phyloP scores from a whole-genome alignment of 1,140 invertebrate genomes.

The Idris sp. region DNA sequence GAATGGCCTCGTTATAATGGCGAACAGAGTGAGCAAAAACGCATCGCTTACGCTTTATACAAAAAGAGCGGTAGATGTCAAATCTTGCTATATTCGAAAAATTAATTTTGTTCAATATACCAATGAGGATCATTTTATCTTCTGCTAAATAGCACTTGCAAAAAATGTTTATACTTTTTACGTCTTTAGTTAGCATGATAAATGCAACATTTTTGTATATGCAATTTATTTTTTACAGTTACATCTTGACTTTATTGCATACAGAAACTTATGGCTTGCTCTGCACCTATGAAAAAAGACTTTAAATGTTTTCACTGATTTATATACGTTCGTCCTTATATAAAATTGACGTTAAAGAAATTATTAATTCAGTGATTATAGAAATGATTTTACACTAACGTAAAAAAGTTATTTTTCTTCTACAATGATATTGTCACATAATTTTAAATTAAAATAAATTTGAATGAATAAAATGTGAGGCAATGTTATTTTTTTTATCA shows the following conservation, averaged over 20 bases:
- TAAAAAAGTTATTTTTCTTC: too few species aligned
- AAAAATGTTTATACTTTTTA: conserved; percentile 13
- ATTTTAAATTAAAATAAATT: too few species aligned
- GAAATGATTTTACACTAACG: too few species aligned
- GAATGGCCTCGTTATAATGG: conserved; percentile 69
- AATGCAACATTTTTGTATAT: conserved; percentile 24
- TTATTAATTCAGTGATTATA: too few species aligned
- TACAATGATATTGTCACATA: too few species aligned
- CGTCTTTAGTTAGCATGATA: conserved; percentile 5
- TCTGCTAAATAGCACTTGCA: conserved; percentile 13
- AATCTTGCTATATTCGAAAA: conserved; percentile 26
- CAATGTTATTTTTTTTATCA: too few species aligned
- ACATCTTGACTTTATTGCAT: conserved; percentile 9
- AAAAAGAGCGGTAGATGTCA: conserved; percentile 33
- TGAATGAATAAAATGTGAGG: too few species aligned
- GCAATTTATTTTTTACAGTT: conserved; percentile 30
- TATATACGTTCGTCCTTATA: too few species aligned
- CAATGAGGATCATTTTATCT: conserved; percentile 28
- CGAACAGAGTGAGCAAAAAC: conserved; percentile 44
- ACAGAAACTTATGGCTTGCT: conserved; percentile 8
- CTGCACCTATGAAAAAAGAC: conserved; percentile 16
- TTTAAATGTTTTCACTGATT: too few species aligned
- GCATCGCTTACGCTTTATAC: conserved; percentile 21
- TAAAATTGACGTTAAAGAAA: too few species aligned
- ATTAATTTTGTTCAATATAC: conserved; percentile 23